These are phyloP conservation scores for Lymantria monacha DNA, from an alignment of 2,888 invertebrate species.

Conservation along the genomic window DNA sequence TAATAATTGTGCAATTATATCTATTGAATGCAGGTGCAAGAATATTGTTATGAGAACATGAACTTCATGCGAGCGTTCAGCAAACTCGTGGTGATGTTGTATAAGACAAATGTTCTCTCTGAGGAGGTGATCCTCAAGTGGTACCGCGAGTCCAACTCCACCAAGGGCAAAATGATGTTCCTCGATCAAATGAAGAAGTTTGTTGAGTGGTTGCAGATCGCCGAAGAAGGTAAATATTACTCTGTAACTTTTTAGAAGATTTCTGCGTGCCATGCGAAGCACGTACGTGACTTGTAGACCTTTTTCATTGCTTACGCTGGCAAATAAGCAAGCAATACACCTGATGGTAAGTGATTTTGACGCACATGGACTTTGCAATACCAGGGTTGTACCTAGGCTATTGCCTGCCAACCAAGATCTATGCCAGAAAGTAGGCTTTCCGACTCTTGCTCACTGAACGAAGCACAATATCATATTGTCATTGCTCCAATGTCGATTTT, in stretches of 20 bases:
- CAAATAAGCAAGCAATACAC: no score
- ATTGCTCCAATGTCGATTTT: no score
- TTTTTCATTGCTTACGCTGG: no score
- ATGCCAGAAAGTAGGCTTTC: no score
- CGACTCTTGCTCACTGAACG: no score
- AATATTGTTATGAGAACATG: constrained; percentile 99
- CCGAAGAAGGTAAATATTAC: constrained; percentile 88
- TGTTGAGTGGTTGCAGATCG: constrained; percentile 98
- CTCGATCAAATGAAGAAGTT: constrained; percentile 99
- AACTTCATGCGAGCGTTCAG: constrained; percentile 99
- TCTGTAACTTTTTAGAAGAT: background rate
- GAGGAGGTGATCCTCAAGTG: constrained; percentile 98
- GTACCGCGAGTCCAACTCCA: constrained; percentile 96
- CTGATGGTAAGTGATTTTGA: no score
- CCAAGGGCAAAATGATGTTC: constrained; percentile 98
- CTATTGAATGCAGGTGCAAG: constrained; percentile 85
- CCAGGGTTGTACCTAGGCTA: no score
- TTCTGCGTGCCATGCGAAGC: no score
- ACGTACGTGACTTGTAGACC: no score
- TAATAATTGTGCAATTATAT: background rate
- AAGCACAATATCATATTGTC: no score
- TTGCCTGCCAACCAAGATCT: no score
- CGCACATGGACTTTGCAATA: no score
- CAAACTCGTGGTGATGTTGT: constrained; percentile 97
- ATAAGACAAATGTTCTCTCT: constrained; percentile 97